Percentiles rank a stretch among this genome's conserved stretches.
phyloP scores from a whole-genome alignment of 2,888 invertebrate genomes.

The Theretra japonica region DNA sequence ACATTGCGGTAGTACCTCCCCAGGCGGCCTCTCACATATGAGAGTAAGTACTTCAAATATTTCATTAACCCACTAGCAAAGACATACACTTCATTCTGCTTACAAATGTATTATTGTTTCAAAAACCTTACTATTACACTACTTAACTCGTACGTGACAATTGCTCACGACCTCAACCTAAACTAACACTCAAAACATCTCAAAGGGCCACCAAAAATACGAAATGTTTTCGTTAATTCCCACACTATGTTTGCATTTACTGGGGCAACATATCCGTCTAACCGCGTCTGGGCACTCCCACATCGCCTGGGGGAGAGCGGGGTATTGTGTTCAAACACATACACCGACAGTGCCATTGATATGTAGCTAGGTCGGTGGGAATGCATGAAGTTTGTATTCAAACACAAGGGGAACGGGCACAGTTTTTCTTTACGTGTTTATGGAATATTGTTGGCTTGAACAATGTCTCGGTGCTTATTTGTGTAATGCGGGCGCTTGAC shows the following conservation, averaged over 20 bases:
- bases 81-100: too few species aligned
- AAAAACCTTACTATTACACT: too few species aligned
- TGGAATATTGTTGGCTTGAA: slow-evolving; percentile 36
- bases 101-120: too few species aligned
- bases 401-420: slow-evolving; percentile 38
- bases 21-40: too few species aligned
- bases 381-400: slow-evolving; percentile 48
- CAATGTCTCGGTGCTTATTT: slow-evolving; percentile 3
- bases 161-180: neutral
- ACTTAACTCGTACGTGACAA: neutral
- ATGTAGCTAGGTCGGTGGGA: slow-evolving; percentile 37
- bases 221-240: slow-evolving; percentile 23
- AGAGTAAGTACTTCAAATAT: too few species aligned
- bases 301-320: slow-evolving; percentile 46
- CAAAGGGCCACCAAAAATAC: slow-evolving; percentile 13
- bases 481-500: neutral
- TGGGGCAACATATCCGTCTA: slow-evolving; percentile 27
- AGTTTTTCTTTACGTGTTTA: slow-evolving; percentile 39
- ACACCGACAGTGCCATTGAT: slow-evolving; percentile 41
- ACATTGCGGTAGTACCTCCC: too few species aligned
- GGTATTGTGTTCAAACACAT: slow-evolving; percentile 50
- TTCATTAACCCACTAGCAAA: too few species aligned
- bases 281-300: slow-evolving; percentile 45
- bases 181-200: neutral
- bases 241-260: slow-evolving; percentile 26